Percentiles rank a stretch among this genome's conserved stretches.
Evolutionary conservation across 2,113 vertebrate species (phyloP).

Genomic region (Apaloderma vittatum): DNA sequence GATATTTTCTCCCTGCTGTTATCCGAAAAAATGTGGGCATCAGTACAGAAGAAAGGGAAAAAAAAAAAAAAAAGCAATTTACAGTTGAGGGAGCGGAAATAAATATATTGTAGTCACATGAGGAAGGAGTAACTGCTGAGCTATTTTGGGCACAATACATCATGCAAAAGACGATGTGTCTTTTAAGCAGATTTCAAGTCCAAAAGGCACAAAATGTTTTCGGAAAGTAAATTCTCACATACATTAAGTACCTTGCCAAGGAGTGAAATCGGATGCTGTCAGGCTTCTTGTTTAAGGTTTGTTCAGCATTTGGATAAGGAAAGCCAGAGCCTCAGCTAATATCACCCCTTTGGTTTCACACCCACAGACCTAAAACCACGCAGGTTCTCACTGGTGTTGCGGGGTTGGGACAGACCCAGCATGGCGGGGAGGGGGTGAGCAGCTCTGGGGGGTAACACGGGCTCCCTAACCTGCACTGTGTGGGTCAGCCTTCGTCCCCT

Average conservation of each 20-base stretch:
- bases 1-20: conserved; percentile 8
- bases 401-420: rapidly evolving
- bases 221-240: conserved; percentile 21
- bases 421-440: not conserved
- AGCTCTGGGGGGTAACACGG: not conserved
- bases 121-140: conserved; percentile 27
- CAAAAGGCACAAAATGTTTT: conserved; percentile 56
- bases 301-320: not conserved
- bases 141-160: conserved; percentile 53
- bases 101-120: conserved; percentile 5
- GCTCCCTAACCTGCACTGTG: rapidly evolving
- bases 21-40: conserved; percentile 14
- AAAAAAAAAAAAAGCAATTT: not conserved
- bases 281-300: not conserved
- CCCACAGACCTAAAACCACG: rapidly evolving
- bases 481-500: not conserved
- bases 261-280: not conserved
- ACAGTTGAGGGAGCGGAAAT: not conserved
- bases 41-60: not conserved
- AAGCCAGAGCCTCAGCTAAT: not conserved
- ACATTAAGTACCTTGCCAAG: not conserved
- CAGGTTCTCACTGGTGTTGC: not conserved
- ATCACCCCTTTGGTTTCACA: not conserved
- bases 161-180: not conserved
- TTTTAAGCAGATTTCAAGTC: conserved; percentile 15